These are phyloP conservation scores for Glaucomys volans DNA, from an alignment of 2,113 vertebrate genomes.

Conservation along the genomic window DNA sequence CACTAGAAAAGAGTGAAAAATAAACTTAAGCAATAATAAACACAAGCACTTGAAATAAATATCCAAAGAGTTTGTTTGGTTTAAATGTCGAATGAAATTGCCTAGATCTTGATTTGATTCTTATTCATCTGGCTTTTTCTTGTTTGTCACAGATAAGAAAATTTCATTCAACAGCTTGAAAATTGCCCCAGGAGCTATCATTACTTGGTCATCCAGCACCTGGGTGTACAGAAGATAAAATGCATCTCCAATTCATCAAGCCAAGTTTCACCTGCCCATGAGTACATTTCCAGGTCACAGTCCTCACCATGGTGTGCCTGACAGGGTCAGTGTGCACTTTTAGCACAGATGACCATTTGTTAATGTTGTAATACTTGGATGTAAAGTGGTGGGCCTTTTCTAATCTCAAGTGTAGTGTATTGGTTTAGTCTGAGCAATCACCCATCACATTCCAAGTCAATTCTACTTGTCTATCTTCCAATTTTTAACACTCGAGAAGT, in stretches of 20 bases:
- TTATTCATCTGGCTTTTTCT: background rate
- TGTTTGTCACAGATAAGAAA: background rate
- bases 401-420: background rate
- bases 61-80: background rate
- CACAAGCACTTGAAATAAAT: background rate
- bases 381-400: background rate
- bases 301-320: background rate
- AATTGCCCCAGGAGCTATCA: background rate
- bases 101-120: background rate
- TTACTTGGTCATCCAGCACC: background rate
- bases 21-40: fast-evolving
- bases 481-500: background rate
- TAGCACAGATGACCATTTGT: background rate
- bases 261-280: background rate
- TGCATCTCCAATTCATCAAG: background rate
- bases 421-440: background rate
- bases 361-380: background rate
- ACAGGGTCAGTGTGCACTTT: background rate
- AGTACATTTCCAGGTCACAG: background rate
- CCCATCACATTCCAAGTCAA: background rate
- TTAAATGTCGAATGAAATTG: background rate
- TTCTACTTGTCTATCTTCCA: background rate
- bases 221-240: background rate
- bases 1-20: background rate
- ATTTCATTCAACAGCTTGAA: conserved; percentile 23